phyloP scores from a whole-genome alignment of 2,888 invertebrate species.

The Scrobipalpa costella region DNA sequence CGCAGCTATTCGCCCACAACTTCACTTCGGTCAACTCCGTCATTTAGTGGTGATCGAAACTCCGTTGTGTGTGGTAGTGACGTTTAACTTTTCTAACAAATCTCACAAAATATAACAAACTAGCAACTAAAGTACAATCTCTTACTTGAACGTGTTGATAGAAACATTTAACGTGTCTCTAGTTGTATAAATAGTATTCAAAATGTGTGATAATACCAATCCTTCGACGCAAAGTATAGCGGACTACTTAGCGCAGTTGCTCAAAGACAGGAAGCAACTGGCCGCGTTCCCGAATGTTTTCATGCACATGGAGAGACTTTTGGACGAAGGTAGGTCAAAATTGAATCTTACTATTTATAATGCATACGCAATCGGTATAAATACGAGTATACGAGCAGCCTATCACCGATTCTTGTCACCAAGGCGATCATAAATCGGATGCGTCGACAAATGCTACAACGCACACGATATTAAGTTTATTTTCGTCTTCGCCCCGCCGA shows the following conservation, averaged over 20 bases:
- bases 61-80: slow-evolving; percentile 80
- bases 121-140: slow-evolving; percentile 76
- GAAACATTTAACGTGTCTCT: slow-evolving; percentile 72
- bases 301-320: slow-evolving; percentile 98
- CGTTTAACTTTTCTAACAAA: slow-evolving; percentile 80
- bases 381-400: slow-evolving; percentile 45
- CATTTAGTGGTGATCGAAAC: slow-evolving; percentile 79
- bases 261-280: slow-evolving; percentile 99
- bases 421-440: slow-evolving; percentile 72
- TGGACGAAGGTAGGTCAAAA: slow-evolving; percentile 96
- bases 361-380: slow-evolving; percentile 39
- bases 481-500: slow-evolving; percentile 79
- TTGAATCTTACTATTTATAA: slow-evolving; percentile 56
- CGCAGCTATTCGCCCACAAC: slow-evolving; percentile 79
- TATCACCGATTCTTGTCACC: slow-evolving; percentile 67
- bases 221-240: slow-evolving; percentile 97
- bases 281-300: slow-evolving; percentile 99
- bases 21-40: slow-evolving; percentile 78
- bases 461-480: slow-evolving; percentile 80
- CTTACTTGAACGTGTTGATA: slow-evolving; percentile 68
- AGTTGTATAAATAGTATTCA: slow-evolving; percentile 69
- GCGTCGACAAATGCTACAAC: slow-evolving; percentile 77
- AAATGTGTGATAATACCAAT: slow-evolving; percentile 81
- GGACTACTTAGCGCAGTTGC: slow-evolving; percentile 99
- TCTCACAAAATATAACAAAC: slow-evolving; percentile 78